A percentile compares a stretch with the other conserved stretches of the same genome.
These are phyloP conservation scores for Corella eumyota DNA, from an alignment of 23 tunicate species.

Conservation along the genomic window DNA sequence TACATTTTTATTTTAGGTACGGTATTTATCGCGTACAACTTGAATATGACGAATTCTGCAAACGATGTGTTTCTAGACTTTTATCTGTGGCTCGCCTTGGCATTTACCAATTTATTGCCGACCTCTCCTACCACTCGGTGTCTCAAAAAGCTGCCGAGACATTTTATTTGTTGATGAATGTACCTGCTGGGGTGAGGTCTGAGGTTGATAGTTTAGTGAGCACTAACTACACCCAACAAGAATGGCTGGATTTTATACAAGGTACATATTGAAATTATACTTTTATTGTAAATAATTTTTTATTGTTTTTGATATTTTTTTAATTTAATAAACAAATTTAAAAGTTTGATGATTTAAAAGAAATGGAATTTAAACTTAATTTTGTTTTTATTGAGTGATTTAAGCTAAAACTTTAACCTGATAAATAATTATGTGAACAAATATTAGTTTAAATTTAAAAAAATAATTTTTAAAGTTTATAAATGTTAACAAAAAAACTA, in stretches of 20 bases:
- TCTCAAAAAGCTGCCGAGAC: conserved; percentile 73
- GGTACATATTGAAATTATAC: conserved; percentile 18
- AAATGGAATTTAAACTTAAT: no score
- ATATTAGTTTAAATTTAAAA: no score
- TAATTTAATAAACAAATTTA: no score
- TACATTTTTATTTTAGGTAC: no score
- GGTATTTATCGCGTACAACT: conserved; percentile 46
- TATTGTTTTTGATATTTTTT: no score
- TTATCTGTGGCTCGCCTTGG: conserved; percentile 79
- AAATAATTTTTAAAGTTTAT: neutral
- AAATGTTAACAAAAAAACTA: neutral
- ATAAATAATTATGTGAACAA: no score
- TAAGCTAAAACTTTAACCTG: no score
- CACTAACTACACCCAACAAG: conserved; percentile 44
- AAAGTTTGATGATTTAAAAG: no score
- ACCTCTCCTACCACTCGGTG: conserved; percentile 55
- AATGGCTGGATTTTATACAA: conserved; percentile 88
- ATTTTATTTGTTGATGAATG: conserved; percentile 82
- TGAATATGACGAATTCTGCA: conserved; percentile 84
- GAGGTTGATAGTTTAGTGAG: conserved; percentile 76
- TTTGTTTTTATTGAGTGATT: no score
- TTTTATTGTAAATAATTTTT: no score
- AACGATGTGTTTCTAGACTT: conserved; percentile 72
- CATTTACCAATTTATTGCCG: conserved; percentile 86
- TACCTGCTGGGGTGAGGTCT: conserved; percentile 68